A percentile compares a stretch with the other conserved stretches of the same genome.
These are phyloP conservation scores for pig (Sus scrofa) DNA, from an alignment of 2,113 vertebrate species.

Conservation along the genomic window DNA sequence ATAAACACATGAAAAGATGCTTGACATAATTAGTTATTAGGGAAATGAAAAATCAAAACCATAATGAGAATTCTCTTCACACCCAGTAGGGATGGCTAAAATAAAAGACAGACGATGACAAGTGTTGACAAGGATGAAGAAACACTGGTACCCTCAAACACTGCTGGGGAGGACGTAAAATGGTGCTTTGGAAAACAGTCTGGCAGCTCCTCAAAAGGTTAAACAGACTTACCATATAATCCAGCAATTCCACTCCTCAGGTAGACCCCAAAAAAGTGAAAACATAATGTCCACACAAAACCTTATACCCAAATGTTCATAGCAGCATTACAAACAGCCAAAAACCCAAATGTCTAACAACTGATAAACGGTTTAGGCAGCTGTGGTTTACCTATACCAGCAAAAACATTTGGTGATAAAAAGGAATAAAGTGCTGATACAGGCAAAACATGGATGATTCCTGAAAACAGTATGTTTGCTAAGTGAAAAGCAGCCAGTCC, in stretches of 20 bases:
- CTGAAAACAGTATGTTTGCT: rapidly evolving
- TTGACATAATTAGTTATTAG: neutral
- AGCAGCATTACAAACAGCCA: neutral
- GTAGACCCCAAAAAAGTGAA: neutral
- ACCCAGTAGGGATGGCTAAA: neutral
- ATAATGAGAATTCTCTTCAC: neutral
- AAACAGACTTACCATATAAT: neutral
- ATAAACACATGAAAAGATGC: neutral
- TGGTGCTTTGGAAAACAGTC: neutral
- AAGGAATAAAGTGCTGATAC: neutral
- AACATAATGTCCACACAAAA: neutral
- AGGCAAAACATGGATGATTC: neutral
- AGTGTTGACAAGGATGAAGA: neutral
- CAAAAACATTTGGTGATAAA: neutral
- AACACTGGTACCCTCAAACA: neutral
- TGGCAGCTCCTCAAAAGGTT: neutral
- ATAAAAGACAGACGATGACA: neutral
- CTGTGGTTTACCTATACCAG: neutral
- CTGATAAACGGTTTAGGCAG: neutral
- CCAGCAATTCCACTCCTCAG: neutral
- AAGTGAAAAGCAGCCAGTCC: neutral
- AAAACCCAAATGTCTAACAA: neutral
- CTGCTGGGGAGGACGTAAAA: neutral
- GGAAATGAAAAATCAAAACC: neutral
- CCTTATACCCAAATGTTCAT: neutral